Evolutionary conservation across 2,888 invertebrate genomes (phyloP), one percentile per base, ranked within the genome.

Genomic region (Epirrita christyi): DNA sequence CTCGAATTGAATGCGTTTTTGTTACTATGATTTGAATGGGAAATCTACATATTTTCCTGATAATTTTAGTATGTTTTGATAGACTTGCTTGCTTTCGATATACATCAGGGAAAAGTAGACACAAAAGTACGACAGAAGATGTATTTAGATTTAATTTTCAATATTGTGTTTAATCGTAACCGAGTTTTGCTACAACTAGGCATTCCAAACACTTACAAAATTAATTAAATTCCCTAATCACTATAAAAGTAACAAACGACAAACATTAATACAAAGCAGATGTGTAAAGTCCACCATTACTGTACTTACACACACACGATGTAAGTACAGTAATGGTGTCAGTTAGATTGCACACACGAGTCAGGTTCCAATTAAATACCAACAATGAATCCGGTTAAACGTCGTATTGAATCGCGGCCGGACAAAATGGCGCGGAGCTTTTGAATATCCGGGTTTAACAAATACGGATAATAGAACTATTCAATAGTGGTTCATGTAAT

Each of bases 181-280:
- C n/a, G n/a, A n/a, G n/a, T 36, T 11, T 36, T 3, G 6, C 36
- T 11, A 36, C 38, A 14, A 14, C 1, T 11, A 14, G 7, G 6
- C 13, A 21, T 21, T 21, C 4, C 38, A 29, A 44, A 32, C 10
- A 14, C 14, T 32, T 45, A 44, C 28, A 11, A 40, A 43, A 55
- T 13, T 21, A 52, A 51, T 43, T n/a, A 13, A 40, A 55, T 14
- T 21, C 27, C 10, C 34, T 38, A 52, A 46, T 50, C 27, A 45
- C 27, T 37, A 50, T 59, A 28, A 55, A 59, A 46, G 45, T 37
- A 46, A 47, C 42, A 37, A 54, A 43, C 41, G 34, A 11, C 44
- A 32, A 32, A 54, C 41, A 49, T 53, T 11, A 41, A 42, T 45
- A 49, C 36, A 10, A 13, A 6, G 27, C 11, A 38, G 34, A 48